Base-by-base conservation (phyloP, 2,888 invertebrate genomes). In the Pristionchus mayeri region DNA sequence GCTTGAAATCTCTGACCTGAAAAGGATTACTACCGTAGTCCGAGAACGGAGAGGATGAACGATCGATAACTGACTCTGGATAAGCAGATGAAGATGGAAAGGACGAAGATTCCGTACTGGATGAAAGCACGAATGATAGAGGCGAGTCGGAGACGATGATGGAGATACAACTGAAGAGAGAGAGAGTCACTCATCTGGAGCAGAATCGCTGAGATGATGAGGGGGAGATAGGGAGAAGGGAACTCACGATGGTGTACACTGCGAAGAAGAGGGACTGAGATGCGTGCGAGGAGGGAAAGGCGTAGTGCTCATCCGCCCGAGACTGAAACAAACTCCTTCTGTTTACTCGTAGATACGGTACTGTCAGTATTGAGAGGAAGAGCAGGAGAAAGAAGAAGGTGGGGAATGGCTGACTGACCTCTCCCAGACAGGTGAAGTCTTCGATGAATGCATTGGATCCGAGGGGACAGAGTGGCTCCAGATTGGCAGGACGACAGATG, bases 221-320 rank as follows among this genome's bases (percentile, higher is more conserved):
- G 4, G 37, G 21, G 37, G 2, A 85, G n/a, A 16, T 54, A 54
- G 21, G 16, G 7, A 16, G 4, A 13, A 4, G 30, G 71, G 48
- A 27, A 87, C 89, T 86, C 75, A 90, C 90, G 80, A 91, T 91
- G 54, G 88, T 85, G 76, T 90, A 90, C 44, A 88, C 86, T 21
- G 87, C 89, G 79, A 90, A 90, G 78, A 86, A 88, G 52, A 87
- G 86, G 6, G 88, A 86, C 44, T 87, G 87, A 7, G 90, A 85
- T 13, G 90, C 85, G 82, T 90, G 90, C 9, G 89, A 89, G 7
- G 88, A 88, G 2, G 90, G 90, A 71, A 90, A 90, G 44, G 88
- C 85, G 79, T 85, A 91, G 84, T 89, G 90, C 16, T 88, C 86
- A 75, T 90, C 90, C n/a, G 86, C 71, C 9, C 82, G 76, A n/a